phyloP scores from a whole-genome alignment of 2,797 vertebrate species.

The Squalus acanthias region DNA sequence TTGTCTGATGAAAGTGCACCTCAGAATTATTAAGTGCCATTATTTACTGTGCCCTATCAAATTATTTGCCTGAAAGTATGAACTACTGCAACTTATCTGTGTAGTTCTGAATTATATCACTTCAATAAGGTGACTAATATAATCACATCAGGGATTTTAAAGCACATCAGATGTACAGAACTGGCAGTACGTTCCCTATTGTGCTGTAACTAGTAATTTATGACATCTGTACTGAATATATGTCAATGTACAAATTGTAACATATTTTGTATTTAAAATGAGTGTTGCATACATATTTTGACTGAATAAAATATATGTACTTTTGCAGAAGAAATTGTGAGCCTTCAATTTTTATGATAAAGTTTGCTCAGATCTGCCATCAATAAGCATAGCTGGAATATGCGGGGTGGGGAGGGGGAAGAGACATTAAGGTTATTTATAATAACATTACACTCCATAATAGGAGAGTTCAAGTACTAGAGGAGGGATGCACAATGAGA shows the following conservation, averaged over 20 bases:
- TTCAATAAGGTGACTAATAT: constrained; percentile 33
- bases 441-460: background rate
- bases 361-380: background rate
- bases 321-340: constrained; percentile 25
- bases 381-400: background rate
- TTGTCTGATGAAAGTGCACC: background rate
- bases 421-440: background rate
- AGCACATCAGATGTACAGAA: constrained; percentile 14
- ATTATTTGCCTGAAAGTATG: constrained; percentile 4
- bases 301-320: constrained; percentile 32
- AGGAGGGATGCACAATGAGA: background rate
- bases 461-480: background rate
- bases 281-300: constrained; percentile 37
- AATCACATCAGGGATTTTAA: constrained; percentile 35
- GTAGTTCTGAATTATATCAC: background rate
- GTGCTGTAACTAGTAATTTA: constrained; percentile 36
- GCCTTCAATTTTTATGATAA: background rate
- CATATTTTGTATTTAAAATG: constrained; percentile 34
- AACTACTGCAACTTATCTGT: background rate
- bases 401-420: background rate
- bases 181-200: background rate
- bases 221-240: constrained; percentile 19
- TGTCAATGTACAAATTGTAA: constrained; percentile 35
- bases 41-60: background rate
- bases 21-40: background rate